phyloP scores from a whole-genome alignment of 2,113 vertebrate genomes.

The Lasiurus borealis region DNA sequence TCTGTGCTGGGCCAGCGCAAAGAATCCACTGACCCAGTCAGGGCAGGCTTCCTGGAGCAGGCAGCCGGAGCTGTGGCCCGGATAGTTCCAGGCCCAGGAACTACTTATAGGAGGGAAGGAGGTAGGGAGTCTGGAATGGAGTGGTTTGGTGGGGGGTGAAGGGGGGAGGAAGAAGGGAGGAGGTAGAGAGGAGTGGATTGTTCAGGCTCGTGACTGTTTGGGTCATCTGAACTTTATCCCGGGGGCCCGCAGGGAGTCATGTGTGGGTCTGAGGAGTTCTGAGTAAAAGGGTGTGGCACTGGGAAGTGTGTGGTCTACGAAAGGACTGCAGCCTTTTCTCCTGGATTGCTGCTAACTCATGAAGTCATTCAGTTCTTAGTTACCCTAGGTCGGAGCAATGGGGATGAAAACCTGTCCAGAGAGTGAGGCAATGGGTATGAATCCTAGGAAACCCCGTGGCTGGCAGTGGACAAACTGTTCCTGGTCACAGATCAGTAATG shows the following conservation, averaged over 20 bases:
- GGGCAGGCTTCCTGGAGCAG: neutral
- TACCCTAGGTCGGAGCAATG: conserved; percentile 5
- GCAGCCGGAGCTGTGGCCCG: neutral
- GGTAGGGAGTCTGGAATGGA: neutral
- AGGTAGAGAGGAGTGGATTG: neutral
- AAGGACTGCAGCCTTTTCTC: neutral
- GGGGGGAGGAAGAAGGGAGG: neutral
- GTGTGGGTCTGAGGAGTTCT: neutral
- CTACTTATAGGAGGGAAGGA: neutral
- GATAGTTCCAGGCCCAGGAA: neutral
- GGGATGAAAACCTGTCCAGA: neutral
- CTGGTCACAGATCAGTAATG: conserved; percentile 11
- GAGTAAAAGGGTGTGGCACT: neutral
- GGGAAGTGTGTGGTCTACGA: neutral
- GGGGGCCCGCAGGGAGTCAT: neutral
- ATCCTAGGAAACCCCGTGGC: neutral
- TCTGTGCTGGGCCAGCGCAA: conserved; percentile 9
- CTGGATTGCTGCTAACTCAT: neutral
- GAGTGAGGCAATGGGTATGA: neutral
- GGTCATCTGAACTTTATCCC: conserved; percentile 56
- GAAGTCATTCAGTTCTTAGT: neutral
- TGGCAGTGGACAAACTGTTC: neutral
- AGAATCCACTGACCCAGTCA: neutral
- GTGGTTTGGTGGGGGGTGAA: neutral
- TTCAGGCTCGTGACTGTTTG: conserved; percentile 28